Base-by-base conservation (phyloP, 2,888 invertebrate genomes). In the Holacanthella duospinosa region DNA sequence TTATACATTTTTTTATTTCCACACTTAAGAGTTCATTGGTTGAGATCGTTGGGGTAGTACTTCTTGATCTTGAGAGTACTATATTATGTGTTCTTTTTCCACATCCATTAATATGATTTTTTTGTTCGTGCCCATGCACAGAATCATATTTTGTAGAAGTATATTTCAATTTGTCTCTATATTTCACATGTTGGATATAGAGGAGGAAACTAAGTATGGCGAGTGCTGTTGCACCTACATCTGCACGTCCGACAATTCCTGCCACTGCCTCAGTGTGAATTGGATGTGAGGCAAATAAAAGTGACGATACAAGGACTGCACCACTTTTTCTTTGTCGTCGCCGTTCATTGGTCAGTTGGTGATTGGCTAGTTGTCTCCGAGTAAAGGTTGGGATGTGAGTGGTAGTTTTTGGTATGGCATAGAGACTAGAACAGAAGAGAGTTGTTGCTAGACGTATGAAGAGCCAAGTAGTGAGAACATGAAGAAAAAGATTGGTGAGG, bases 191-290 rank as follows among this genome's bases (percentile, higher is more conserved):
- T 68, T 86, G 85, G 74, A 86, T 84, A 79, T 94, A 96, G 59
- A 87, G 83, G 74, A 93, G 82, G 76, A 95, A 88, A 71, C 93
- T 87, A 67, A 91, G 80, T 66, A 95, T 84, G 78, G 92, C 93
- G 78, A 93, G 87, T 74, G 92, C 85, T 77, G 93, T 92, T 19
- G 94, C 90, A 28, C 92, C 87, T 54, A 96, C 81, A 77, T 97
- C 97, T 1, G 96, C 95, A 63, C 96, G 83, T 1, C 97, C 97
- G 19, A 97, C 96, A 59, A 94, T 84, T 27, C 93, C 93, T 0
- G 95, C 92, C 36, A 96, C 95, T 0, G 96, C 94, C 79, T 97
- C 97, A 2, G 93, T 91, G 80, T 96, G 96, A 74, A 97, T 86
- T 19, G 96, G 96, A 79, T 97, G 96, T 1, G 88, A 86, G 36